A percentile compares a stretch with the other conserved stretches of the same genome.
These are phyloP conservation scores for Pegoplata infirma DNA, from an alignment of 2,888 invertebrate genomes.

Conservation along the genomic window DNA sequence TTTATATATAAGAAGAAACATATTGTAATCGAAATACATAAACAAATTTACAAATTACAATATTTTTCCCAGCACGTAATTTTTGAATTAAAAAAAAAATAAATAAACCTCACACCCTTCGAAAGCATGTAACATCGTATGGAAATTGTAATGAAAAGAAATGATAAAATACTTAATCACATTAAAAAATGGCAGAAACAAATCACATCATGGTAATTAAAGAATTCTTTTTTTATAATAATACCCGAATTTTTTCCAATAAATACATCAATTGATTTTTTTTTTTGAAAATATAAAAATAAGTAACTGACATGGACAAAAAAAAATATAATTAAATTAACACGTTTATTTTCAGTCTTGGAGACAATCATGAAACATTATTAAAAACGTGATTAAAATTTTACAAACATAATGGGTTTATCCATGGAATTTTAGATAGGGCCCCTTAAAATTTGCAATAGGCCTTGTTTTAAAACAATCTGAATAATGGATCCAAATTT, in stretches of 20 bases:
- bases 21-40: no score
- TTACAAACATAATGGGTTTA: no score
- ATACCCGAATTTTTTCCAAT: conserved; percentile 7
- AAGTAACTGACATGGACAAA: conserved; percentile 7
- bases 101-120: conserved; percentile 46
- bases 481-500: no score
- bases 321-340: conserved; percentile 17
- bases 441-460: no score
- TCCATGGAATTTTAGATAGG: no score
- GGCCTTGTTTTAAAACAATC: no score
- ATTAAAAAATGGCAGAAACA: conserved; percentile 26
- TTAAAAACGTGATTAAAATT: conserved; percentile 47
- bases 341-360: conserved; percentile 12
- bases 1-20: no score
- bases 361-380: conserved; percentile 41
- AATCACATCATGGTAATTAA: conserved; percentile 32
- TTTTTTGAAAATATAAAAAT: neutral
- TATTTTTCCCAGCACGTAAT: conserved; percentile 59
- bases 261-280: conserved; percentile 37
- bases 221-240: conserved; percentile 8
- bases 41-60: conserved; percentile 10
- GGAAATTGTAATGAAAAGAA: conserved; percentile 21
- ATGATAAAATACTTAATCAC: conserved; percentile 38
- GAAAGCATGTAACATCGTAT: neutral
- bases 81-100: conserved; percentile 25